Evolutionary conservation across 2,797 vertebrate species (phyloP).

Genomic region (Cichlasoma orientale): DNA sequence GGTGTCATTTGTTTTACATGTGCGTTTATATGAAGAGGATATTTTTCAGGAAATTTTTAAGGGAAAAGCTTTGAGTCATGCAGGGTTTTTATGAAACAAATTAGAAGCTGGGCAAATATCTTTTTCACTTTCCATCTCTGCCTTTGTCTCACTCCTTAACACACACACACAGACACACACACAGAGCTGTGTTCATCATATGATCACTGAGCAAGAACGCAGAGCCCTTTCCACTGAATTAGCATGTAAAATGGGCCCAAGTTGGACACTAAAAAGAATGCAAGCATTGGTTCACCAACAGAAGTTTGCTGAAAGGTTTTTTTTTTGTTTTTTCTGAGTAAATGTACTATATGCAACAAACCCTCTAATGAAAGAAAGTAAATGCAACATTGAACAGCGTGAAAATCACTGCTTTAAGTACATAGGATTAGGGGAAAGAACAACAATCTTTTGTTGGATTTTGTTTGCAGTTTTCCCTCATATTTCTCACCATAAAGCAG

Average conservation of each 20-base stretch:
- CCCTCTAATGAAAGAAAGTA: not conserved
- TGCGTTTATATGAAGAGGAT: not conserved
- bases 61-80: slow-evolving; percentile 16
- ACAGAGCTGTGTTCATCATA: slow-evolving; percentile 1
- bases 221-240: slow-evolving; percentile 2
- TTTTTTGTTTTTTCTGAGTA: not conserved
- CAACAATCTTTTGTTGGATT: not conserved
- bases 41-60: slow-evolving; percentile 11
- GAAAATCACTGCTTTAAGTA: not conserved
- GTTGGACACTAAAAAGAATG: not conserved
- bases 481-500: not conserved
- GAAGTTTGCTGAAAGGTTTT: not conserved
- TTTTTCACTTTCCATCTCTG: not conserved
- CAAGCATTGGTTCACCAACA: not conserved
- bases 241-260: slow-evolving; percentile 7
- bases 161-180: not conserved
- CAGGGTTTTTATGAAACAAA: slow-evolving; percentile 17
- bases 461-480: not conserved
- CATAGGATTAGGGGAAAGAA: not conserved
- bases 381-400: not conserved
- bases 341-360: not conserved
- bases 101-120: slow-evolving; percentile 13
- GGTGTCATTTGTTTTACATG: slow-evolving; percentile 2
- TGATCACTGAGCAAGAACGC: not conserved
- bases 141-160: slow-evolving; percentile 3